These are phyloP conservation scores for Leptopilina myrica DNA, from an alignment of 2,888 invertebrate genomes.

Conservation along the genomic window DNA sequence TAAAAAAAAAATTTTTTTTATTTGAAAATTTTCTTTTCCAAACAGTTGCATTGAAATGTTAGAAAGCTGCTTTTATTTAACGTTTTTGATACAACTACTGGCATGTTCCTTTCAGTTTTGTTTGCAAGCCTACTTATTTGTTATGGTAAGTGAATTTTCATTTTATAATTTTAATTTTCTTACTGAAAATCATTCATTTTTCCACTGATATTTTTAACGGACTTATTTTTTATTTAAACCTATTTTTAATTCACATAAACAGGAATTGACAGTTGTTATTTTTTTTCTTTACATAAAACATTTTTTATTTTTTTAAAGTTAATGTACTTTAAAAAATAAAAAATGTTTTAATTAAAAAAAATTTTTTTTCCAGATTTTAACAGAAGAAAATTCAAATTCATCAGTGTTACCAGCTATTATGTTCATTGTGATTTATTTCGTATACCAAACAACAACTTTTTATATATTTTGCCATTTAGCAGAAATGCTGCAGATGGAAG, in stretches of 20 bases:
- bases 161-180: too few relatives aligned
- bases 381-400: background rate
- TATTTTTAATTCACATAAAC: too few relatives aligned
- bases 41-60: background rate
- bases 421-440: background rate
- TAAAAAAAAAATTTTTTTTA: too few relatives aligned
- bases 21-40: background rate
- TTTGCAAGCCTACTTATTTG: background rate
- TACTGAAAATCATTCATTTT: too few relatives aligned
- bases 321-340: too few relatives aligned
- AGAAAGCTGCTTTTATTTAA: background rate
- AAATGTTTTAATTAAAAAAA: too few relatives aligned
- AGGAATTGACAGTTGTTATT: too few relatives aligned
- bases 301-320: too few relatives aligned
- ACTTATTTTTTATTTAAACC: too few relatives aligned
- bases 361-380: background rate
- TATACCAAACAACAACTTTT: background rate
- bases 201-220: too few relatives aligned
- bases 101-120: constrained; percentile 1
- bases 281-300: too few relatives aligned
- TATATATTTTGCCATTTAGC: background rate
- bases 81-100: background rate
- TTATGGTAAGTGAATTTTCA: background rate
- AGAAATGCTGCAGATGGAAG: background rate
- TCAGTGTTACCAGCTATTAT: background rate